Evolutionary conservation across 2,113 vertebrate species (phyloP).

Genomic region (Melanotaenia duboulayi): DNA sequence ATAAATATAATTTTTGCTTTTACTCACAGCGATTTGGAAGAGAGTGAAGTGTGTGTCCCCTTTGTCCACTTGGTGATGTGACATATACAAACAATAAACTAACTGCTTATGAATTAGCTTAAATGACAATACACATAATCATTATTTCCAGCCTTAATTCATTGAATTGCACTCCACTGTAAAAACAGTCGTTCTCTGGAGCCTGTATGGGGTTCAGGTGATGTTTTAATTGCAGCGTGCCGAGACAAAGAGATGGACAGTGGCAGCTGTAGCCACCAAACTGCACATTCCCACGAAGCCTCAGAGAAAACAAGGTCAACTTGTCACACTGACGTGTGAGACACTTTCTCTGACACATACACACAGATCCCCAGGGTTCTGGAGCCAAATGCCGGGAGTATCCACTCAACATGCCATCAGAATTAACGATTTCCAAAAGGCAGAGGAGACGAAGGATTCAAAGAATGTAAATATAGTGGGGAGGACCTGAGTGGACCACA

Average conservation of each 20-base stretch:
- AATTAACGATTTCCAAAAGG: constrained; percentile 66
- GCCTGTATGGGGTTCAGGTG: constrained; percentile 44
- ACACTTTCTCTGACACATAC: constrained; percentile 49
- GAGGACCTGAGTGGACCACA: constrained; percentile 70
- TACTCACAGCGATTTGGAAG: no score
- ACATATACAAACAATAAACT: no score
- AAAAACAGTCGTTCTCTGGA: not conserved
- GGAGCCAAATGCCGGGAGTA: constrained; percentile 41
- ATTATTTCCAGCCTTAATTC: not conserved
- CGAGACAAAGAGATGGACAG: constrained; percentile 64
- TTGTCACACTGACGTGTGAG: constrained; percentile 47
- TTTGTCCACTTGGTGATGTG: no score
- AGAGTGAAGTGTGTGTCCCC: no score
- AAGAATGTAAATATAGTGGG: constrained; percentile 73
- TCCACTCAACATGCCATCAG: constrained; percentile 59
- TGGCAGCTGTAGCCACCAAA: constrained; percentile 66
- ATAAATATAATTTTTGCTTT: no score
- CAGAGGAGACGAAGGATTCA: constrained; percentile 30
- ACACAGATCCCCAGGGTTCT: constrained; percentile 31
- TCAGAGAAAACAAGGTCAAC: constrained; percentile 61
- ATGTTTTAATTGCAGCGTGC: constrained; percentile 34
- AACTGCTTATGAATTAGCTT: no score
- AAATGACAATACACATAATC: not conserved
- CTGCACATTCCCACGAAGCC: constrained; percentile 68
- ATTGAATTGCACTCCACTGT: not conserved